Percentiles rank a stretch among this genome's conserved stretches.
Conservation (phyloP, 1,140 invertebrate species). For the Sminthurides bifidus region DNA sequence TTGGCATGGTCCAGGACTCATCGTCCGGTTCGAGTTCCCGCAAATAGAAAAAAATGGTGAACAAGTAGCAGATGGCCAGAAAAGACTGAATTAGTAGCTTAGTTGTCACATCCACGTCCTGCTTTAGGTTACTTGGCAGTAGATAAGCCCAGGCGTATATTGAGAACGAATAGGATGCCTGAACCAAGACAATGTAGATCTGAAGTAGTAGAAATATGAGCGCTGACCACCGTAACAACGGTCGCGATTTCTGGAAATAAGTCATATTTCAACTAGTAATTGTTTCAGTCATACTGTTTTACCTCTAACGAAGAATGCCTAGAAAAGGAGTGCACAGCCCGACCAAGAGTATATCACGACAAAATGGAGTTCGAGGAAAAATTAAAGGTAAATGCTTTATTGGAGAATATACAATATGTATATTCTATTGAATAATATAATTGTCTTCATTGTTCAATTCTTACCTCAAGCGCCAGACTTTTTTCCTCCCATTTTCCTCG, state of each 20-base stretch:
- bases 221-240: neutral
- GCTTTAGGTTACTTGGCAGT: neutral
- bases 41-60: conserved; percentile 7
- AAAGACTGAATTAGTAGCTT: neutral
- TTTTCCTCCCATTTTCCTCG: too few relatives aligned
- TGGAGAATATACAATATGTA: too few relatives aligned
- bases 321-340: too few relatives aligned
- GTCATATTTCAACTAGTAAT: neutral
- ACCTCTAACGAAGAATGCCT: too few relatives aligned
- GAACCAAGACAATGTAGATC: neutral
- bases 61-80: neutral
- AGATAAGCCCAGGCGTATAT: neutral
- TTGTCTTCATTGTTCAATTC: too few relatives aligned
- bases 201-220: neutral
- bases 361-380: too few relatives aligned
- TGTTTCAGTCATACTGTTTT: neutral
- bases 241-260: neutral
- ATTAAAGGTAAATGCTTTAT: too few relatives aligned
- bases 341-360: too few relatives aligned
- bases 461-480: too few relatives aligned
- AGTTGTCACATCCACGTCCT: neutral
- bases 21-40: conserved; percentile 3
- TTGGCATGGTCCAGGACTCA: neutral
- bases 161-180: neutral
- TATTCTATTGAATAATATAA: too few relatives aligned